Base-by-base conservation (phyloP, 2,797 vertebrate genomes). In the Loriculus beryllinus region DNA sequence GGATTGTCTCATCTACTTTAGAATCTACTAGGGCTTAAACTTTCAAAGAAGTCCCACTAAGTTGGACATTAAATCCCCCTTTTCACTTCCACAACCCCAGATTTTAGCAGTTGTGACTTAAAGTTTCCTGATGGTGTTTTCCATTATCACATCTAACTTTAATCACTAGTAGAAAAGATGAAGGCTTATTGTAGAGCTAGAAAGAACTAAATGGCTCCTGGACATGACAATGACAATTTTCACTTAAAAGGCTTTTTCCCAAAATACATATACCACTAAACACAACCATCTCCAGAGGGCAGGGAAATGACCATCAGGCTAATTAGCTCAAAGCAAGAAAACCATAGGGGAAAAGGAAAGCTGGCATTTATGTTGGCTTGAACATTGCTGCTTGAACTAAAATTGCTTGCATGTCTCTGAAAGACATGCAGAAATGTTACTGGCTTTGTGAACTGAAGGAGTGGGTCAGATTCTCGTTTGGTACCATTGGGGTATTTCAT, bases 281-380 rank as follows among this genome's bases (percentile, higher is more conserved):
- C 29, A 16, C 57, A 60, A 7, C 15, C 62, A 48, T 95, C 86
- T 92, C 90, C 68, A n/a, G 88, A 79, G 89, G 56, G 29, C 52
- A 88, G 87, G 69, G 82, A 90, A 93, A 86, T 80, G 86, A 75
- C 86, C 90, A 85, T 93, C 88, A 68, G 75, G 71, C 81, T 95
- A 95, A 88, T 96, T 86, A 96, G 64, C 90, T 93, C 48, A 86
- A 95, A 93, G 88, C 81, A 70, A 86, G 52, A 0, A 87, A 96
- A 85, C 64, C 84, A 45, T 39, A 31, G 75, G 78, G 83, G 71
- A 75, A 93, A 95, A 92, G 68, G 45, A 49, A 76, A 88, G 71
- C 47, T 5, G 31, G 72, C 33, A 11, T 92, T 83, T 91, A 35
- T 37, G 59, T 65, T 90, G 92, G 48, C 37, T 86, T 74, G 40